Conservation (phyloP, 2,888 invertebrate species). For the Noctuana brunneofusca region DNA sequence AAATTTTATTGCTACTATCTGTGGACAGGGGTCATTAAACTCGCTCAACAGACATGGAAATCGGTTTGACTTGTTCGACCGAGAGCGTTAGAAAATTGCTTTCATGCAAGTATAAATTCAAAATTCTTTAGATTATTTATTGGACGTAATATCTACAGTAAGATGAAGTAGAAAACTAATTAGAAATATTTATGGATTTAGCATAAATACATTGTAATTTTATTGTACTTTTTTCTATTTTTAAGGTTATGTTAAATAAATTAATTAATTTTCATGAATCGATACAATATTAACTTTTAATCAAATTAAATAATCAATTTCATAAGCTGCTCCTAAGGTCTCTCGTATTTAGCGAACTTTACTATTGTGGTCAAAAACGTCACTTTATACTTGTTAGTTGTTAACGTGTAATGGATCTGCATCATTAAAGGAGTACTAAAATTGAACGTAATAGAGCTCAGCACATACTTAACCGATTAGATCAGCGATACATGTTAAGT, state of each 20-base stretch:
- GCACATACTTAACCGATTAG: slow-evolving; percentile 18
- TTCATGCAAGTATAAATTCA: not conserved
- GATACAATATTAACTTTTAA: no score
- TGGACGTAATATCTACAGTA: not conserved
- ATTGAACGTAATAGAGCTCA: slow-evolving; percentile 10
- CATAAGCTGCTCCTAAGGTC: no score
- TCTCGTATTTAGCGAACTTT: not conserved
- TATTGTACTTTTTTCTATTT: no score
- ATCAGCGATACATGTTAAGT: slow-evolving; percentile 19
- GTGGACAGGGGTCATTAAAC: slow-evolving; percentile 20
- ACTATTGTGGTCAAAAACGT: slow-evolving; percentile 1
- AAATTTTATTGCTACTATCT: slow-evolving; percentile 15
- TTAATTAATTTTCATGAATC: no score
- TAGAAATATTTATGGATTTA: no score
- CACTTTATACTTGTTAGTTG: not conserved
- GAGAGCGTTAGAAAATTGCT: not conserved
- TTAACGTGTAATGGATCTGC: slow-evolving; percentile 17
- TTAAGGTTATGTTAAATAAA: no score
- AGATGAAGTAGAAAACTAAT: no score
- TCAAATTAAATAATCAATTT: no score
- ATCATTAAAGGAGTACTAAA: slow-evolving; percentile 19
- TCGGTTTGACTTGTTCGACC: slow-evolving; percentile 6
- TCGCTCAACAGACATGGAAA: slow-evolving; percentile 15
- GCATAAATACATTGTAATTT: no score
- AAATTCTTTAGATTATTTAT: not conserved